A percentile compares a stretch with the other conserved stretches of the same genome.
These are phyloP conservation scores for Gnathonemus longibarbis DNA, from an alignment of 2,113 vertebrate species.

Conservation along the genomic window DNA sequence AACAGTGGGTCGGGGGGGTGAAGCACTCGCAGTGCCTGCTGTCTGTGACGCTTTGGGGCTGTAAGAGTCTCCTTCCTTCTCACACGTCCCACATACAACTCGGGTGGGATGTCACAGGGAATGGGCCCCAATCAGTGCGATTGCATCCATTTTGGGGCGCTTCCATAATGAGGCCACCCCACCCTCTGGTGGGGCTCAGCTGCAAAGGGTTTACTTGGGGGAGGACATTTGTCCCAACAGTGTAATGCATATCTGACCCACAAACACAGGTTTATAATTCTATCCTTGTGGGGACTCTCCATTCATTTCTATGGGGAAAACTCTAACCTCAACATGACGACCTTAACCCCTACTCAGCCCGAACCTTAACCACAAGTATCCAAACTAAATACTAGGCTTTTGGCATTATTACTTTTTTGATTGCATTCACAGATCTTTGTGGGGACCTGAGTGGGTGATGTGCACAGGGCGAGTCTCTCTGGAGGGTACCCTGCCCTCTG, in stretches of 20 bases:
- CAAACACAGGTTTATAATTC: too few relatives aligned
- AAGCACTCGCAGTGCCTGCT: background rate
- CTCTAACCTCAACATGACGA: too few relatives aligned
- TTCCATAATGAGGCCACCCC: background rate
- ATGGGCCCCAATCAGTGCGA: background rate
- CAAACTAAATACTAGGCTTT: too few relatives aligned
- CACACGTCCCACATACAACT: background rate
- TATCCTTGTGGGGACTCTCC: too few relatives aligned
- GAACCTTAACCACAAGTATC: too few relatives aligned
- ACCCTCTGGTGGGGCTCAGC: background rate
- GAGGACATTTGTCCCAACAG: too few relatives aligned
- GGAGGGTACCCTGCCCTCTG: background rate
- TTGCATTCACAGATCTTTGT: too few relatives aligned
- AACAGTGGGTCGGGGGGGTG: background rate
- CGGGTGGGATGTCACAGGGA: background rate
- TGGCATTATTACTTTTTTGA: too few relatives aligned
- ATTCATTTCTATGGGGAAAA: too few relatives aligned
- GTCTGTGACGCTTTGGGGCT: background rate
- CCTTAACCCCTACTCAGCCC: too few relatives aligned
- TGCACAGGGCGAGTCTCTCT: background rate
- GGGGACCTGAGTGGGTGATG: background rate
- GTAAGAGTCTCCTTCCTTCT: constrained; percentile 18
- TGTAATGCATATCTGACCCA: too few relatives aligned
- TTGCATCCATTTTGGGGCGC: background rate
- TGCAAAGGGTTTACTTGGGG: too few relatives aligned